Conservation (phyloP, 2,888 invertebrate genomes). For the Chloromyia formosa region DNA sequence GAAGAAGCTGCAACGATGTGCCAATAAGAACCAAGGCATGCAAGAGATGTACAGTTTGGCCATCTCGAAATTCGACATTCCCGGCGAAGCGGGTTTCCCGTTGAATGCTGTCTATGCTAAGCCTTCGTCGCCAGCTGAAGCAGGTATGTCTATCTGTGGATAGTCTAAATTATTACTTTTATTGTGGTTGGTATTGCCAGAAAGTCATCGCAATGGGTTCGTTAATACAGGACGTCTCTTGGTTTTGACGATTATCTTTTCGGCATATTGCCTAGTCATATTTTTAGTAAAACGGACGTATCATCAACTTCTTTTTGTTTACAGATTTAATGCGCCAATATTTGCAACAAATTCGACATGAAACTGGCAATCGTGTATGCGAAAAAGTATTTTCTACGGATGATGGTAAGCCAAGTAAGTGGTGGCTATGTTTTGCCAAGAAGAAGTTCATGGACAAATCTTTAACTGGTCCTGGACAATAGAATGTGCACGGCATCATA, state of each 20-base stretch:
- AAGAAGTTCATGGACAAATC: constrained; percentile 99
- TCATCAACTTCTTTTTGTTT: no score
- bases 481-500: constrained; percentile 41
- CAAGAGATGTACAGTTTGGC: constrained; percentile 98
- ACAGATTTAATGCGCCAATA: constrained; percentile 91
- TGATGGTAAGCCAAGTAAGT: constrained; percentile 96
- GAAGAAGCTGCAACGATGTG: constrained; percentile 91
- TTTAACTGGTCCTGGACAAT: constrained; percentile 67
- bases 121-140: constrained; percentile 80
- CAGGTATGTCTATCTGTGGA: no score
- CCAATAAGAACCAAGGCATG: constrained; percentile 85
- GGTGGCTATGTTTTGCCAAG: constrained; percentile 99
- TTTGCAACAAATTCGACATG: constrained; percentile 92
- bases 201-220: no score
- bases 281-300: no score
- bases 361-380: constrained; percentile 89
- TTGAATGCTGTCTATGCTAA: constrained; percentile 94
- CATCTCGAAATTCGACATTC: constrained; percentile 93
- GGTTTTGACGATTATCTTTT: no score
- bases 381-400: constrained; percentile 90
- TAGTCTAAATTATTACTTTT: no score
- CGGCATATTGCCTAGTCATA: no score
- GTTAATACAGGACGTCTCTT: no score
- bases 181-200: background rate
- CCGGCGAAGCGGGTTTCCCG: constrained; percentile 94